Evolutionary conservation across 1,140 invertebrate genomes (phyloP).

Genomic region (Leptestheria dahalacensis): DNA sequence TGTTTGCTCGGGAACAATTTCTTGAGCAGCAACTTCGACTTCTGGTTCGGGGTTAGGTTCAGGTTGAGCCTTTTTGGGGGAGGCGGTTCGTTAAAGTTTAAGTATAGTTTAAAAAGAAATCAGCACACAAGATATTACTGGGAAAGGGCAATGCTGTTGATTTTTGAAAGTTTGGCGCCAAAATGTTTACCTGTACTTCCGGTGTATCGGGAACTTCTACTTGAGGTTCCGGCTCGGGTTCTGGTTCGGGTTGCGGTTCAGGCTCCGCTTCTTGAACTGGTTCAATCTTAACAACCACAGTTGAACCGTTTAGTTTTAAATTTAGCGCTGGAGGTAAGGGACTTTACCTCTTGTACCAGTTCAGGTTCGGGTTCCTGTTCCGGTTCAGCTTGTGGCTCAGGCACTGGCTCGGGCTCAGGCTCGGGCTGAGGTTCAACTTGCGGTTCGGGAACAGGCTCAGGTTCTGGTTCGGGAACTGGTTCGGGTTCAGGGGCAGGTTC

Average conservation of each 20-base stretch:
- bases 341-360: too few relatives aligned
- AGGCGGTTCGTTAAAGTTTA: too few relatives aligned
- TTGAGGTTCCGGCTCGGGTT: slow-evolving; percentile 11
- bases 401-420: slow-evolving; percentile 13
- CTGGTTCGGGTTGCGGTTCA: slow-evolving; percentile 16
- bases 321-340: too few relatives aligned
- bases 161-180: not conserved
- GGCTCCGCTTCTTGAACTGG: slow-evolving; percentile 15
- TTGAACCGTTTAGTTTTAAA: too few relatives aligned
- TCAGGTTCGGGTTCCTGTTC: slow-evolving; percentile 17
- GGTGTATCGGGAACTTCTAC: too few relatives aligned
- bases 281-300: slow-evolving; percentile 13
- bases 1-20: not conserved
- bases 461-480: slow-evolving; percentile 12
- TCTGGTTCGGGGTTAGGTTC: slow-evolving; percentile 11
- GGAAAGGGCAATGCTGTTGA: too few relatives aligned
- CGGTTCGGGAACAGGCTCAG: not conserved
- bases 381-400: slow-evolving; percentile 13
- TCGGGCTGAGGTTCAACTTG: slow-evolving; percentile 5
- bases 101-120: too few relatives aligned
- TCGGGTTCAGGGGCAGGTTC: slow-evolving; percentile 3
- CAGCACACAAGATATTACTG: too few relatives aligned
- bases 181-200: not conserved
- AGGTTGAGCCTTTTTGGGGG: not conserved
- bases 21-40: not conserved